Base-by-base conservation (phyloP, 2,113 vertebrate species). In the Vicugna pacos region DNA sequence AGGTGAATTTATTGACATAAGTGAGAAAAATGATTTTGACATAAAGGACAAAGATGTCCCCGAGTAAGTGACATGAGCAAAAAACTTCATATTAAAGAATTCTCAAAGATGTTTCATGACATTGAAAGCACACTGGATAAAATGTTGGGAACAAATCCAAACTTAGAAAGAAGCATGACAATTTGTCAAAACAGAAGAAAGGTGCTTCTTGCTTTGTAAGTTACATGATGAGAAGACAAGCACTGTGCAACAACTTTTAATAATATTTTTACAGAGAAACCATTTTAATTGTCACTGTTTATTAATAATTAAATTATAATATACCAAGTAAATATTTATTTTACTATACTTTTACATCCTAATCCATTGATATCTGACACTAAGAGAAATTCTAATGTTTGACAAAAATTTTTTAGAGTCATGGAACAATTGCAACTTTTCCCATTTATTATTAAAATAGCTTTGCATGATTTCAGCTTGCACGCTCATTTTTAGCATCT, bases 1-100 rank as follows among this genome's bases (percentile, higher is more conserved):
- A 79, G 67, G 73, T 35, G 26, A 91, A 81, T 81, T 83, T 91
- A 94, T 60, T 52, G 89, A 91, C 19, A 94, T 81, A 72, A 95
- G 75, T 80, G 58, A 92, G 83, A 95, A 95, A 96, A 94, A 95
- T 83, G 42, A 73, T 69, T 96, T 77, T 95, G 62, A 89, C 50
- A 64, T 73, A 87, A 89, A 83, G 19, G 50, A 67, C 64, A 20
- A 79, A 69, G 38, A 54, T 72, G 38, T 60, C 38, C 50, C 42
- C 75, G 32, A 67, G 50, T 95, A 93, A 64, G 65, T 50, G 11
- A 32, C 20, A 46, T 3, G 19, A 90, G 35, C 30, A 91, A 94
- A 96, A 96, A 62, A 1, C 38, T 77, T 77, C 52, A 92, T 12
- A 54, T 65, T 87, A n/a, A 60, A 90, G 64, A 89, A 86, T 14